Evolutionary conservation across 2,797 vertebrate species (phyloP).

Genomic region (Peromyscus melanophrys): DNA sequence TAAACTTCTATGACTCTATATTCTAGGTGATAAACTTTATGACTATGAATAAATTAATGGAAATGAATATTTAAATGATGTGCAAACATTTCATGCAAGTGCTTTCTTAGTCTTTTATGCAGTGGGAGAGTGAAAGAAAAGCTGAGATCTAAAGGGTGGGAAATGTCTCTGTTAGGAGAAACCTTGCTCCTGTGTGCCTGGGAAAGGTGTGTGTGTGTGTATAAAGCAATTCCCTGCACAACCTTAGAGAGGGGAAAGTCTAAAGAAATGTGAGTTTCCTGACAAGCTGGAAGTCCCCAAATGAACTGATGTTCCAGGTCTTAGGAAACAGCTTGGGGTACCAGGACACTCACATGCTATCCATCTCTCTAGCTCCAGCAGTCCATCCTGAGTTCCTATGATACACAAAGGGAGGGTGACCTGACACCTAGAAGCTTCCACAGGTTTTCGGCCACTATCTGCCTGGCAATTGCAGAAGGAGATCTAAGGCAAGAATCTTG

Average conservation of each 20-base stretch:
- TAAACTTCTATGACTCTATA: conserved; percentile 78
- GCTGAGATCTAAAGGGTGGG: background rate
- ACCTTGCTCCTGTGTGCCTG: background rate
- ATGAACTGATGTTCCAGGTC: background rate
- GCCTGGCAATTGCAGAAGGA: background rate
- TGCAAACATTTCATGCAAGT: conserved; percentile 65
- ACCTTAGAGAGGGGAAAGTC: too few species aligned
- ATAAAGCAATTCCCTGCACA: background rate
- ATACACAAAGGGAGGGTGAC: background rate
- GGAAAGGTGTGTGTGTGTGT: background rate
- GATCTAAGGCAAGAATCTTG: background rate
- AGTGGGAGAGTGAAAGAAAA: conserved; percentile 57
- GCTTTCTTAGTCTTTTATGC: conserved; percentile 67
- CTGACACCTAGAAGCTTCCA: background rate
- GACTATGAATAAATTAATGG: conserved; percentile 81
- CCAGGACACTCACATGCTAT: too few species aligned
- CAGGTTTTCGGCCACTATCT: background rate
- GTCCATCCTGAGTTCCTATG: background rate
- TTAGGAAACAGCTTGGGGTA: background rate
- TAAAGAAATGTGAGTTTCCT: background rate
- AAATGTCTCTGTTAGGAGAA: background rate
- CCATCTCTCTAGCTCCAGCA: background rate
- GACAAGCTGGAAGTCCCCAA: background rate
- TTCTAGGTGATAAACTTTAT: conserved; percentile 84
- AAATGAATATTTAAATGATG: conserved; percentile 81